Evolutionary conservation across 2,888 invertebrate species (phyloP), one percentile per base, ranked within the genome.

Genomic region (Atrina japonica): DNA sequence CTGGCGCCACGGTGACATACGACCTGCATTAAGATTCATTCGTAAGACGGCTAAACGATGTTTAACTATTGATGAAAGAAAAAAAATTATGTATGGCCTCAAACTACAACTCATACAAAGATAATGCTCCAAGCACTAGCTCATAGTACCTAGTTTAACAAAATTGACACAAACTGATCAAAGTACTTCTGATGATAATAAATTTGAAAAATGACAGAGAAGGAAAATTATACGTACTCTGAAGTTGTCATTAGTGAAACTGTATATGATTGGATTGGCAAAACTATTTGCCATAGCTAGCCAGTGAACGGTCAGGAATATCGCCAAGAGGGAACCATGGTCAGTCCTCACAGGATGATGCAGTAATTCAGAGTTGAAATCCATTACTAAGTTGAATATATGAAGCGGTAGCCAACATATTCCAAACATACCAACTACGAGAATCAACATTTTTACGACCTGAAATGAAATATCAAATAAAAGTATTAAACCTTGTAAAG

Each of bases 241-340:
- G 67, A 88, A 88, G 47, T 83, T 86, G 69, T 88, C 85, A 63
- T 88, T 88, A 60, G 86, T 83, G 73, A 88, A 88, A 7, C 88
- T 84, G 67, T 88, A 88, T 27, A 88, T 84, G 55, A 88, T 83
- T 14, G 88, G 87, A 66, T 88, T 88, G 30, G 83, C 85, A 70
- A 87, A 88, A 63, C 86, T 86, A 76, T 88, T 88, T 25, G 86
- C 83, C 87, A 88, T 88, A 30, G 88, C 88, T 59, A 88, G 71
- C 87, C 86, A 86, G 61, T 87, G 86, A 16, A 78, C 84, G 30
- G 77, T 67, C 65, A 79, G 77, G 70, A 86, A 88, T 40, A 86
- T 63, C 60, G 66, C 72, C 40, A 74, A 70, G 16, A 78, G 61
- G 9, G 70, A 35, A n/a, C 53, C 56, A 27, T 68, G 70, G 25